Evolutionary conservation across 92 coral and sea anemone species (phyloP).

Genomic region (Actinernus sp.): DNA sequence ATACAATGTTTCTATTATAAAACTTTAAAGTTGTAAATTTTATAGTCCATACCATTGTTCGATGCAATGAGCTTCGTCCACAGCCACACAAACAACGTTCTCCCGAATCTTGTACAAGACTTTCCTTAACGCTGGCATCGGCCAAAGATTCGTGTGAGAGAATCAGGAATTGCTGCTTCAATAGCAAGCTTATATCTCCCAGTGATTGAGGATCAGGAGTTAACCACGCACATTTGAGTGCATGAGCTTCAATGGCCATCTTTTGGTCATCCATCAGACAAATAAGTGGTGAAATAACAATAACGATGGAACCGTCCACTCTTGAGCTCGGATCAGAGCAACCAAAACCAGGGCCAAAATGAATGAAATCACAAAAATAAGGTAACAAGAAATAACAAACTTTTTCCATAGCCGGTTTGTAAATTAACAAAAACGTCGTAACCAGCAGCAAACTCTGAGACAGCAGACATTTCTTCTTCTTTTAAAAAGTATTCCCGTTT

Average conservation of each 20-base stretch:
- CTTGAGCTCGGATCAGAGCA: too few species aligned
- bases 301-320: background rate
- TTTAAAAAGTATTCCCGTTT: too few species aligned
- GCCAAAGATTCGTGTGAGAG: background rate
- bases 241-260: background rate
- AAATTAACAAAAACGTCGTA: too few species aligned
- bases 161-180: background rate
- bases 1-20: too few species aligned
- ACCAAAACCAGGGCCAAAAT: too few species aligned
- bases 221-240: background rate
- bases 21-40: too few species aligned
- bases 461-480: too few species aligned
- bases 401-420: too few species aligned
- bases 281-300: background rate
- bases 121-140: background rate
- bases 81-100: background rate
- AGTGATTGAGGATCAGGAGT: background rate
- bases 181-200: too few species aligned
- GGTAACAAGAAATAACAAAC: too few species aligned
- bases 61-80: background rate
- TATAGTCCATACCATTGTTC: constrained; percentile 1
- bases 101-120: background rate
- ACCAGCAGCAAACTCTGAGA: too few species aligned
- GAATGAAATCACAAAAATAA: too few species aligned
- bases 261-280: background rate